Conservation (phyloP, 2,113 vertebrate species). For the Sceloporus undulatus region DNA sequence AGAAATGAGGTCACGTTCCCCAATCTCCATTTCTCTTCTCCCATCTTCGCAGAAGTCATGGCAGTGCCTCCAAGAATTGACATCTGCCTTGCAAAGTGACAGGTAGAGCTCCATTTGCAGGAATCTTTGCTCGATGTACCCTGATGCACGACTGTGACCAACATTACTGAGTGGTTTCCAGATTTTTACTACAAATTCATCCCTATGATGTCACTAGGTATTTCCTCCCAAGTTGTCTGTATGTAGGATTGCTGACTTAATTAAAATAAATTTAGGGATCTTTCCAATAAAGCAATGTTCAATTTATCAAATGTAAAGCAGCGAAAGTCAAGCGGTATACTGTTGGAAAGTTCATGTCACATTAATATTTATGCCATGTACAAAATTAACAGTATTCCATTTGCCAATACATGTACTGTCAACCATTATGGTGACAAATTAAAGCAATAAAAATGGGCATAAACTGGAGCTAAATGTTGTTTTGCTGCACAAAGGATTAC, state of each 20-base stretch:
- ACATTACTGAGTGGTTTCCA: neutral
- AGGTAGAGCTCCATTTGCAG: too few relatives aligned
- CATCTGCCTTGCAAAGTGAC: too few relatives aligned
- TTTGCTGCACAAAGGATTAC: neutral
- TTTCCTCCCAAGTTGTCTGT: neutral
- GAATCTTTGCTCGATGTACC: too few relatives aligned
- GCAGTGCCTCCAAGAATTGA: too few relatives aligned
- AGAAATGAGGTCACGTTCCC: too few relatives aligned
- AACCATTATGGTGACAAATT: neutral
- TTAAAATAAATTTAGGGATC: neutral
- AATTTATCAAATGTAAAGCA: conserved; percentile 1
- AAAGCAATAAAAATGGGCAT: neutral
- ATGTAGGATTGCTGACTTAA: neutral
- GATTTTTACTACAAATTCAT: neutral
- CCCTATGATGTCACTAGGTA: neutral
- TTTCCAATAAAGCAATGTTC: neutral
- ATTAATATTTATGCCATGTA: neutral
- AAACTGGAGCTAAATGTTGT: conserved; percentile 17
- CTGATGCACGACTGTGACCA: too few relatives aligned
- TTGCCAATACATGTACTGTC: neutral
- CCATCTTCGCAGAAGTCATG: too few relatives aligned
- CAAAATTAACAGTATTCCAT: conserved; percentile 3
- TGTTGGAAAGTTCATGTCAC: conserved; percentile 1
- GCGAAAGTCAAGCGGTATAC: neutral
- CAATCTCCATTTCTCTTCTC: too few relatives aligned